Conservation (phyloP, 2,797 vertebrate genomes). For the Cetoscarus ocellatus region DNA sequence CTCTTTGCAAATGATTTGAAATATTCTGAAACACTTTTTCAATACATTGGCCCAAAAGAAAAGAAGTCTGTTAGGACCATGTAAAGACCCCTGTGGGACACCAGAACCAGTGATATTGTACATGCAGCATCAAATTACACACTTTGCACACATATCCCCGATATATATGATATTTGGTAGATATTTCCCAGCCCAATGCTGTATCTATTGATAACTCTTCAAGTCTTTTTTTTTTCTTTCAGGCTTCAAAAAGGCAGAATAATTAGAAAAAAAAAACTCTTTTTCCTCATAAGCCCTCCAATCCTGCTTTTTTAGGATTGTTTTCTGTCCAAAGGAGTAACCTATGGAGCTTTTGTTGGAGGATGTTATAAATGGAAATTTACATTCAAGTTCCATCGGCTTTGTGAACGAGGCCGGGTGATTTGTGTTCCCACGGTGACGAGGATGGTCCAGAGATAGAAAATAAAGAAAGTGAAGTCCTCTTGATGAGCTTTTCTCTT, state of each 20-base stretch:
- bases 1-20: too few relatives aligned
- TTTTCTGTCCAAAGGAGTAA: slow-evolving; percentile 91
- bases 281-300: slow-evolving; percentile 20
- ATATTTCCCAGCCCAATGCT: too few relatives aligned
- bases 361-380: slow-evolving; percentile 99
- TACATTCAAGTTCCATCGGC: slow-evolving; percentile 88
- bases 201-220: too few relatives aligned
- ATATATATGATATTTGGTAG: too few relatives aligned
- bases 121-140: too few relatives aligned
- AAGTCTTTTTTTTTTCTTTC: slow-evolving; percentile 30
- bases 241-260: slow-evolving; percentile 28
- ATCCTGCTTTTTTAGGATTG: slow-evolving; percentile 54
- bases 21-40: too few relatives aligned
- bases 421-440: slow-evolving; percentile 87
- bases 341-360: slow-evolving; percentile 97
- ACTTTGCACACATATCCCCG: too few relatives aligned
- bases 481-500: too few relatives aligned
- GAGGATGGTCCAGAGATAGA: slow-evolving; percentile 83
- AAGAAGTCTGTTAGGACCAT: too few relatives aligned
- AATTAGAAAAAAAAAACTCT: slow-evolving; percentile 32
- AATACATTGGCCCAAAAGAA: too few relatives aligned
- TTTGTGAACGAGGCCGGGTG: slow-evolving; percentile 91
- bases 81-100: too few relatives aligned
- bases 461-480: background rate
- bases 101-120: too few relatives aligned